Evolutionary conservation across 2,113 vertebrate genomes (phyloP).

Genomic region (Phylloscopus trochilus): DNA sequence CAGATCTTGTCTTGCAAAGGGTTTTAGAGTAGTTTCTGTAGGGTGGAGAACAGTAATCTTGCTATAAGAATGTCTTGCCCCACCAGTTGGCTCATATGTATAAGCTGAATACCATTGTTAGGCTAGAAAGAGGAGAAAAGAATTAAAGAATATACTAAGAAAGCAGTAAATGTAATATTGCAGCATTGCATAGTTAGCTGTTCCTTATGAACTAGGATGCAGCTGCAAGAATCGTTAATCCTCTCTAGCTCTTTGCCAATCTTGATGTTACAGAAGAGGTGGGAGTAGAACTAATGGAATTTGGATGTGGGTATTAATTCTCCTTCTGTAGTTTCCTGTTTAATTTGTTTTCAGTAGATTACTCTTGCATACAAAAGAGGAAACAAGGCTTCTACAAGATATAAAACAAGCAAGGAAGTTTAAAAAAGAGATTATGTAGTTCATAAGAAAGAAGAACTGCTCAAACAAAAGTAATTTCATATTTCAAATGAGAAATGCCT

Average conservation of each 20-base stretch:
- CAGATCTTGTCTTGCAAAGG: not conserved
- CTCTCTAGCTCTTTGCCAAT: not conserved
- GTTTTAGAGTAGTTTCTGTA: not conserved
- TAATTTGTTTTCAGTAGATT: not conserved
- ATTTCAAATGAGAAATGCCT: not conserved
- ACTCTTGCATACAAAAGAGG: not conserved
- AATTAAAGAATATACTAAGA: not conserved
- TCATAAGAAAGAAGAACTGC: not conserved
- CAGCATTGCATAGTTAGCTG: not conserved
- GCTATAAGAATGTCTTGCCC: not conserved
- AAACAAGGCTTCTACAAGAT: not conserved
- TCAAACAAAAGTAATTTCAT: not conserved
- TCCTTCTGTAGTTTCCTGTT: not conserved
- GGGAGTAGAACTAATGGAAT: not conserved
- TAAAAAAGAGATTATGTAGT: not conserved
- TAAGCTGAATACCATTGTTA: not conserved
- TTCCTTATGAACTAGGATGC: not conserved
- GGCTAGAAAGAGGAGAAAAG: not conserved
- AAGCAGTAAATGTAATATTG: not conserved
- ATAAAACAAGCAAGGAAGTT: not conserved
- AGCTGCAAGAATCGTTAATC: not conserved
- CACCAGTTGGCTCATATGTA: not conserved
- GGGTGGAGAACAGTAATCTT: not conserved
- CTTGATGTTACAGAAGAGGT: not conserved
- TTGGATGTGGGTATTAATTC: conserved; percentile 3